Conservation (phyloP, 2,797 vertebrate genomes). For the Hylomyscus alleni region DNA sequence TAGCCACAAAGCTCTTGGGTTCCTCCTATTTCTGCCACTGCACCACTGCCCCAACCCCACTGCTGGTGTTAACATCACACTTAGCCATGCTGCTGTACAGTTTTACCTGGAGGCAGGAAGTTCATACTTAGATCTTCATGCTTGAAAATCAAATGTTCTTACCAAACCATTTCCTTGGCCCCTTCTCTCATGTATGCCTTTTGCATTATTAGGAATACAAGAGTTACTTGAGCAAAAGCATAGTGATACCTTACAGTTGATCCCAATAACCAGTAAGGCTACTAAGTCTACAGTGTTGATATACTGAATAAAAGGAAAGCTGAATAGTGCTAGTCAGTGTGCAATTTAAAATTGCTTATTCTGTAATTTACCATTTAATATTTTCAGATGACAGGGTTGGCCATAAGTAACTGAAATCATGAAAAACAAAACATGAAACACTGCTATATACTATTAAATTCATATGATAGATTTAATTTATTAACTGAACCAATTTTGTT, state of each 20-base stretch:
- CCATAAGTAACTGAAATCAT: not conserved
- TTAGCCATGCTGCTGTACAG: not conserved
- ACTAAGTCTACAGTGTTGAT: not conserved
- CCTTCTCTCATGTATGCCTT: not conserved
- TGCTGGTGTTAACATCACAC: not conserved
- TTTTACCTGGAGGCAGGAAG: not conserved
- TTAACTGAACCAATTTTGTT: slow-evolving; percentile 33
- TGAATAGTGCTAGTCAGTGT: not conserved
- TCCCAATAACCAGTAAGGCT: not conserved
- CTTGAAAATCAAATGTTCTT: not conserved
- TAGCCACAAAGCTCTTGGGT: not conserved
- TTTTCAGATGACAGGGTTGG: not conserved
- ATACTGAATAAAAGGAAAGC: not conserved
- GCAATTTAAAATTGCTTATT: not conserved
- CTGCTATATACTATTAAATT: not conserved
- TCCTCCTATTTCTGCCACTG: not conserved
- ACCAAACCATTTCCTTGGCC: not conserved
- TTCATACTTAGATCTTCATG: not conserved
- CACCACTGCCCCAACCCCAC: not conserved
- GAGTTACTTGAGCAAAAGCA: not conserved
- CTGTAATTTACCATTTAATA: not conserved
- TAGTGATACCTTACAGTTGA: not conserved
- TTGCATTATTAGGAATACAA: not conserved
- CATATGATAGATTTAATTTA: not conserved
- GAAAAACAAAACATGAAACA: not conserved